A percentile compares a stretch with the other conserved stretches of the same genome.
Evolutionary conservation across 2,888 invertebrate species (phyloP).

Genomic region (Drosophila antonietae): DNA sequence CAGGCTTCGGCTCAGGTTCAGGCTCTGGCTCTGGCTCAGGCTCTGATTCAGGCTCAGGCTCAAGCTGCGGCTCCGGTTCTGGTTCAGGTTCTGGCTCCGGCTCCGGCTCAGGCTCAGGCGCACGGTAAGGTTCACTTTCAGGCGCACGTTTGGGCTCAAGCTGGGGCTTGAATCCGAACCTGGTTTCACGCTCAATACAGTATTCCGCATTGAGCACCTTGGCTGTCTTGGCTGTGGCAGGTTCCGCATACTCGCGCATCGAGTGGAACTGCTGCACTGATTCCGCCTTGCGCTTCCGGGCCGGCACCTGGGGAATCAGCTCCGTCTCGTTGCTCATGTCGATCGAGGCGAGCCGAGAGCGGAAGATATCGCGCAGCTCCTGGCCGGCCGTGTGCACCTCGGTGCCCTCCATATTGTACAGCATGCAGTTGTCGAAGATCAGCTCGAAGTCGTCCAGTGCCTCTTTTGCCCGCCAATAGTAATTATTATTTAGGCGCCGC

Average conservation of each 20-base stretch:
- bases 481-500: constrained; percentile 38
- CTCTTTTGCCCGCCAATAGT: constrained; percentile 46
- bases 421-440: constrained; percentile 44
- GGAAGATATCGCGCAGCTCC: constrained; percentile 22
- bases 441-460: constrained; percentile 46
- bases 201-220: too few relatives aligned
- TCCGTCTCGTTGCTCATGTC: constrained; percentile 38
- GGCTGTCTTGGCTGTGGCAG: not conserved
- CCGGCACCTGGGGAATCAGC: not conserved
- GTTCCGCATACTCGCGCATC: not conserved
- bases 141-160: not conserved
- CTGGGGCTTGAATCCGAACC: too few relatives aligned
- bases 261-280: too few relatives aligned
- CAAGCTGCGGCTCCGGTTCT: not conserved
- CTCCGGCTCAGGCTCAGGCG: too few relatives aligned
- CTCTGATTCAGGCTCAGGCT: not conserved
- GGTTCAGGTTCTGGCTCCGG: too few relatives aligned
- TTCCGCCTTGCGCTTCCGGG: constrained; percentile 7
- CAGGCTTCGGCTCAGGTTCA: not conserved
- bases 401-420: constrained; percentile 29
- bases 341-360: not conserved
- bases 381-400: constrained; percentile 29
- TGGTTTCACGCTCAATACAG: too few relatives aligned
- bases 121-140: not conserved
- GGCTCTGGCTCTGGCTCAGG: too few relatives aligned